Conservation (phyloP, 2,888 invertebrate genomes). For the Lasius platythorax region DNA sequence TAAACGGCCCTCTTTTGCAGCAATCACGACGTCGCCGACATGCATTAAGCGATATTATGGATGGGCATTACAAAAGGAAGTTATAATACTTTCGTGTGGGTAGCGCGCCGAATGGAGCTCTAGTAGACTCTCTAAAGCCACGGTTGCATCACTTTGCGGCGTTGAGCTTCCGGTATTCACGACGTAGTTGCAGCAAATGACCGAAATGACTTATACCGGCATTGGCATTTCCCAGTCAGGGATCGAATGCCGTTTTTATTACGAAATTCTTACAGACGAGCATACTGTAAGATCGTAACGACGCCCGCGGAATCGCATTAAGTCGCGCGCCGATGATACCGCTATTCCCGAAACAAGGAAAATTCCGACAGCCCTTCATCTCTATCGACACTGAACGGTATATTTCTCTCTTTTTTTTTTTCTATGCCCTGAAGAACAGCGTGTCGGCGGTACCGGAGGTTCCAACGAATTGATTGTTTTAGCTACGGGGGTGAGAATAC, state of each 20-base stretch:
- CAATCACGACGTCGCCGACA: slow-evolving; percentile 42
- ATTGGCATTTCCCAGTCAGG: slow-evolving; percentile 46
- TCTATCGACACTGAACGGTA: slow-evolving; percentile 58
- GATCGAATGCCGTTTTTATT: slow-evolving; percentile 47
- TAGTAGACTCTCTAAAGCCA: slow-evolving; percentile 39
- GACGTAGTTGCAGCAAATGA: slow-evolving; percentile 47
- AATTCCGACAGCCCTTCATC: not conserved
- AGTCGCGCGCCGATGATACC: slow-evolving; percentile 25
- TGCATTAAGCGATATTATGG: slow-evolving; percentile 52
- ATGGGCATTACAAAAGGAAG: slow-evolving; percentile 20
- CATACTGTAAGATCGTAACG: slow-evolving; percentile 14
- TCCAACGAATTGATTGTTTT: slow-evolving; percentile 77
- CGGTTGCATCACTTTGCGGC: slow-evolving; percentile 50
- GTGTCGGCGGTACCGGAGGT: slow-evolving; percentile 44
- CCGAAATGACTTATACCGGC: slow-evolving; percentile 45
- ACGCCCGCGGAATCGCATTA: slow-evolving; percentile 27
- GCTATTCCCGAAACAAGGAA: slow-evolving; percentile 29
- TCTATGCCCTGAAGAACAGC: slow-evolving; percentile 11
- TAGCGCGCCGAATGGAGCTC: slow-evolving; percentile 42
- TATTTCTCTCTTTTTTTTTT: slow-evolving; percentile 9
- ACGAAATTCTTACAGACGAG: slow-evolving; percentile 23
- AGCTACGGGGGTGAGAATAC: slow-evolving; percentile 82
- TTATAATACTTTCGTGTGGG: slow-evolving; percentile 44
- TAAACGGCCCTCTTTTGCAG: slow-evolving; percentile 1
- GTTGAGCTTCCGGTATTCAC: slow-evolving; percentile 52